Conservation (phyloP, 2,888 invertebrate species). For the Hecatera dysodea region DNA sequence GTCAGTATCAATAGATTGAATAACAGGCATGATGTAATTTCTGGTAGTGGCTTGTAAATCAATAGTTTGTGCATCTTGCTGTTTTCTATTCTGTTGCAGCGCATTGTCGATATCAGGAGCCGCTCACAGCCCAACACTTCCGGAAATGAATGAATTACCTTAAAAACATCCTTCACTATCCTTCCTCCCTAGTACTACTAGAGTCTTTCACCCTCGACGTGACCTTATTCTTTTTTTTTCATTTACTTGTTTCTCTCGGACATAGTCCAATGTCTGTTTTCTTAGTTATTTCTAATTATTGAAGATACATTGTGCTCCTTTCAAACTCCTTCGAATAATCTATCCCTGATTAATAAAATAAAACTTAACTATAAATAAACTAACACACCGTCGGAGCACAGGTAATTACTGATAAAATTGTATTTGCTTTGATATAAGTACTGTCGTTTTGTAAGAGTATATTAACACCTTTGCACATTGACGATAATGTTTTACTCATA, state of each 20-base stretch:
- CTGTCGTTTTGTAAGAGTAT: conserved; percentile 62
- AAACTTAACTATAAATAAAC: conserved; percentile 63
- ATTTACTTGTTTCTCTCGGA: conserved; percentile 34
- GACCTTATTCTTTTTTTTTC: conserved; percentile 22
- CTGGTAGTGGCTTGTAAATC: conserved; percentile 77
- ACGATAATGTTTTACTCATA: conserved; percentile 58
- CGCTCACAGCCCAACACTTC: conserved; percentile 80
- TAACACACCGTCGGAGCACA: conserved; percentile 82
- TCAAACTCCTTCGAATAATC: conserved; percentile 26
- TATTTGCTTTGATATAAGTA: conserved; percentile 68
- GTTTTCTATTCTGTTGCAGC: conserved; percentile 89
- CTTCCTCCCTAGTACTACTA: conserved; percentile 59
- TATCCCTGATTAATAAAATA: conserved; percentile 41
- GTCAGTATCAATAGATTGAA: conserved; percentile 44
- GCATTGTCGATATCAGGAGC: conserved; percentile 84
- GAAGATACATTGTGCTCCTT: conserved; percentile 62
- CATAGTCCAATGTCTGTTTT: conserved; percentile 35
- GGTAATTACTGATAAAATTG: conserved; percentile 77
- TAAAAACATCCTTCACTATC: conserved; percentile 64
- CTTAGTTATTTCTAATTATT: conserved; percentile 60
- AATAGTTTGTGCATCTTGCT: conserved; percentile 87
- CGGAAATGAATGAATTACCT: conserved; percentile 80
- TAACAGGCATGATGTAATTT: conserved; percentile 75
- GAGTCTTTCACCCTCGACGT: conserved; percentile 50
- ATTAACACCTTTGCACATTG: conserved; percentile 69